Conservation (phyloP, 23 tunicate genomes). For the Trididemnum nubilum region DNA sequence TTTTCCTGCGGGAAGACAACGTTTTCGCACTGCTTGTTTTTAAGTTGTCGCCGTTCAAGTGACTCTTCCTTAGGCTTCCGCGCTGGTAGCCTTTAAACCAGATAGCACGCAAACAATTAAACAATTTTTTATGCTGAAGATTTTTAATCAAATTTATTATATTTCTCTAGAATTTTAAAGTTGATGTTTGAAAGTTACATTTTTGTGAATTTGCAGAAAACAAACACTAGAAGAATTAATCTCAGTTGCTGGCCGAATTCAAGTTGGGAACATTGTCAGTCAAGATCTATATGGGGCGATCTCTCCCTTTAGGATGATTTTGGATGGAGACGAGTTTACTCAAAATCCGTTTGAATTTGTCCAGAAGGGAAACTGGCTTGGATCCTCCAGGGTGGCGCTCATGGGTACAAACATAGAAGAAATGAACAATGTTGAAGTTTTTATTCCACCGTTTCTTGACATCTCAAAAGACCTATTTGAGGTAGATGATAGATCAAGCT, state of each 20-base stretch:
- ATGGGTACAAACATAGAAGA: conserved; percentile 56
- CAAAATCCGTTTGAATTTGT: conserved; percentile 47
- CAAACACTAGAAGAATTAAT: background rate
- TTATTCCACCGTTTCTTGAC: background rate
- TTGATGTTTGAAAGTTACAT: no score
- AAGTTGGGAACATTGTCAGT: background rate
- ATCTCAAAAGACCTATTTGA: background rate
- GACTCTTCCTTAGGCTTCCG: no score
- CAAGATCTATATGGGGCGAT: conserved; percentile 13
- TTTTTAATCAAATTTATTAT: no score
- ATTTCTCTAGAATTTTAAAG: no score
- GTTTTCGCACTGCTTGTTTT: no score
- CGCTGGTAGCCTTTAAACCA: no score
- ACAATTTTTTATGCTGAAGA: no score
- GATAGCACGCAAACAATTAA: no score
- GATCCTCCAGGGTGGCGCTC: conserved; percentile 12
- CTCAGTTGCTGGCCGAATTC: background rate
- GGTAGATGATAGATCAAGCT: no score
- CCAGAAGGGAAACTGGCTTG: conserved; percentile 46
- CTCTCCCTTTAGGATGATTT: conserved; percentile 52
- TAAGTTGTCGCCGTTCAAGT: no score
- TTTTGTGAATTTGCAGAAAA: no score
- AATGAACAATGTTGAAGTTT: conserved; percentile 12
- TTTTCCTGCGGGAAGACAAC: no score
- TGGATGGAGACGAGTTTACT: conserved; percentile 62